Base-by-base conservation (phyloP, 92 coral and sea anemone species). In the Siderastrea siderea region DNA sequence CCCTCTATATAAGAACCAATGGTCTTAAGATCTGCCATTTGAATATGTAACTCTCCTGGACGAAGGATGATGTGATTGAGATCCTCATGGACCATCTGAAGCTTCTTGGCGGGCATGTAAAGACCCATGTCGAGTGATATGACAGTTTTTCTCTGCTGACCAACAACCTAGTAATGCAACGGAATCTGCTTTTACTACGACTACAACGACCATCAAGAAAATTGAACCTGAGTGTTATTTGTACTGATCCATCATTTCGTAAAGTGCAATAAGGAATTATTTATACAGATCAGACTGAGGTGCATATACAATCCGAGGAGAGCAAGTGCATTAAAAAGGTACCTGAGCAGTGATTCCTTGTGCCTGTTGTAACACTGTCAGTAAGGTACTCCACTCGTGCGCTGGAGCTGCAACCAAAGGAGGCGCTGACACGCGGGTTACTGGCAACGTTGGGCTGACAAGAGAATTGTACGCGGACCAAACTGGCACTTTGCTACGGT, bases 391-490 rank as follows among this genome's bases (percentile, higher is more conserved):
- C 84, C 80, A 91, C 48, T 81, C 91, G 53, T 86, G 91, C 2
- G 87, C 94, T 8, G 87, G 87, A 46, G 48, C 52, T 51, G 95
- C 84, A 14, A 88, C 0, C n/a, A 92, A 70, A 13, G 89, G 94
- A 1, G 85, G 94, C 12, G 88, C 10, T 3, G 84, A 84, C 7
- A 64, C 68, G 5, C 68, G 38, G 2, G 69, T 64, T 38, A 64
- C 43, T 5, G 69, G 69, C 7, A 64, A 1, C n/a, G 45, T 43
- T 64, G 16, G 43, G n/a, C n/a, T 15, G 7, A 17, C 69, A 5
- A 64, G n/a, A 9, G 69, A 64, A 43, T 64, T 64, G 43, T 64
- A 64, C 2, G 81, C 87, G 0, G 86, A 72, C 83, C 91, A 76
- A 0, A 86, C 77, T 10, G 94, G 94, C 13, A 89, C 67, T 53